Conservation (phyloP, 2,113 vertebrate species). For the Gasterosteus nipponicus region DNA sequence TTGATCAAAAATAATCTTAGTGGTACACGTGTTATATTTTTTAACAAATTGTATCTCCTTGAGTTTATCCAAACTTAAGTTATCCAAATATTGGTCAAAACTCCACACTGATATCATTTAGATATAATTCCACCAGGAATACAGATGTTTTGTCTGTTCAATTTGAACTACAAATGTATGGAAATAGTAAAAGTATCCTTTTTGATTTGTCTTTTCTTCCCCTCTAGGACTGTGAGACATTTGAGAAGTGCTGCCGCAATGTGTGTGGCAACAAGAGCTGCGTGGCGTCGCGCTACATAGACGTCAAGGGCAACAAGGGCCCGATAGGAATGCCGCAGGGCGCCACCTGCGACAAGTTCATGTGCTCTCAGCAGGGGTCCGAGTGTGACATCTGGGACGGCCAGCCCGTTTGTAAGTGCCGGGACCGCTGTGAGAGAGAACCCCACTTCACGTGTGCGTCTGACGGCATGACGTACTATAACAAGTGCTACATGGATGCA, state of each 20-base stretch:
- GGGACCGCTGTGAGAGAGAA: constrained; percentile 95
- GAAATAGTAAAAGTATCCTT: neutral
- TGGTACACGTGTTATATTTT: neutral
- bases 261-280: constrained; percentile 98
- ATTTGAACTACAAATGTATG: neutral
- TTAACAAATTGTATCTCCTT: neutral
- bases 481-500: constrained; percentile 98
- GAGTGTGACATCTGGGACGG: constrained; percentile 98
- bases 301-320: constrained; percentile 90
- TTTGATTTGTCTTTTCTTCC: constrained; percentile 19
- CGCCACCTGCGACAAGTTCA: constrained; percentile 94
- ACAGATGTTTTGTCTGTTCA: neutral
- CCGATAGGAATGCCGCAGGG: constrained; percentile 93
- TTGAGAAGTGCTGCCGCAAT: constrained; percentile 97
- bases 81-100: neutral
- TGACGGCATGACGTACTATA: constrained; percentile 97
- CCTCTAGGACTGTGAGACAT: constrained; percentile 92
- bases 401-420: constrained; percentile 96
- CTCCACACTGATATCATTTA: neutral
- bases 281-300: constrained; percentile 93
- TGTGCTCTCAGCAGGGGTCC: constrained; percentile 96
- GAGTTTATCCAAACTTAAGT: neutral
- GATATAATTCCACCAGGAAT: neutral
- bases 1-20: neutral
- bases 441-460: constrained; percentile 97